Base-by-base conservation (phyloP, 1,140 invertebrate genomes). In the Berghia stephanieae region DNA sequence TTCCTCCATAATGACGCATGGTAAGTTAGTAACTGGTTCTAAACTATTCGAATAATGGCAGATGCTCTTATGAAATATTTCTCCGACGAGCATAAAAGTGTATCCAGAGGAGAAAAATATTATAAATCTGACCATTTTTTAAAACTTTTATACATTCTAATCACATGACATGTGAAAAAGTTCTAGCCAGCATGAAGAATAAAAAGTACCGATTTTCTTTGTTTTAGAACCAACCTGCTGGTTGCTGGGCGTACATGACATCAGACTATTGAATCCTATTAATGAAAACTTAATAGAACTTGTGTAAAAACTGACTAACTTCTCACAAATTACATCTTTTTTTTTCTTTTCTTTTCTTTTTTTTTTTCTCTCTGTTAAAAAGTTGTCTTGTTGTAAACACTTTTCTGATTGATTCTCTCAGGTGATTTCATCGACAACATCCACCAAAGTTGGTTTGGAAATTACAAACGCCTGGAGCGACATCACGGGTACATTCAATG, bases 401-500 rank as follows among this genome's bases (percentile, higher is more conserved):
- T 5, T 46, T 10, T 49, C 4, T 71, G 44, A 24, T 46, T 71
- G 18, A 38, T 24, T n/a, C 31, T 52, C 21, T 3, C 75, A 87
- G 87, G 87, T 46, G 86, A 81, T 69, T 83, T 67, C 31, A 88
- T 88, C 63, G 84, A 88, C 36, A 75, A 78, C 2, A 87, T 89
- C 18, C 84, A 85, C 70, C 63, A 82, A 34, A 49, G 85, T 0
- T 89, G 88, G 88, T 83, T 63, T 75, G 83, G 81, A 70, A 71
- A 89, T 55, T 88, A 86, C 44, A 75, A 80, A 8, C 71, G 70
- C 10, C 70, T 89, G 44, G 88, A 89, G 67, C 44, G 70, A 21
- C 88, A 87, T 72, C 86, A 88, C 84, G 87, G 88, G 42, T 89
- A 86, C 78, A 88, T 89, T 44, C 88, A 89, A 67, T 89, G 88